Conservation (phyloP, 2,113 vertebrate genomes). For the Ammospiza nelsoni region DNA sequence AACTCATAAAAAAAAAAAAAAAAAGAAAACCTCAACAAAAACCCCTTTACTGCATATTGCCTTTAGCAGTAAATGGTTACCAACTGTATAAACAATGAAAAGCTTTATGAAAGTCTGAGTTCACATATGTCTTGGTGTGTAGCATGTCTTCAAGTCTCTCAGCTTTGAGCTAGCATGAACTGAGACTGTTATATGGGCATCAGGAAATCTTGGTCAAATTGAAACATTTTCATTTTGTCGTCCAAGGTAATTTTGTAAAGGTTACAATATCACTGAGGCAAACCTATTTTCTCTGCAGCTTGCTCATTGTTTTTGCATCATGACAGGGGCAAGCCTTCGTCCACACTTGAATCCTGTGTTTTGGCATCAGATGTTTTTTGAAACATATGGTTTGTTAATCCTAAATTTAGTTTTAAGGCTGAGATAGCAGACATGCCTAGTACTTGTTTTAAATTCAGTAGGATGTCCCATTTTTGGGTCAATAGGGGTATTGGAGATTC, state of each 20-base stretch:
- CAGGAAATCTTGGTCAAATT: not conserved
- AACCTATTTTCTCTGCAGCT: not conserved
- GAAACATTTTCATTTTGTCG: not conserved
- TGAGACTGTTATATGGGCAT: not conserved
- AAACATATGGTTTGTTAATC: not conserved
- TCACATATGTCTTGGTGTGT: slow-evolving; percentile 12
- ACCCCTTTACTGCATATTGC: not conserved
- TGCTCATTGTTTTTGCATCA: not conserved
- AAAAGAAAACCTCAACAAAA: not conserved
- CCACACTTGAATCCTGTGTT: not conserved
- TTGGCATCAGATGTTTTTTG: not conserved
- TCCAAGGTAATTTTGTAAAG: not conserved
- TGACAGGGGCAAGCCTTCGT: not conserved
- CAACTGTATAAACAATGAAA: slow-evolving; percentile 71
- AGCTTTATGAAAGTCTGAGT: slow-evolving; percentile 38
- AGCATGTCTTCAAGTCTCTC: slow-evolving; percentile 25
- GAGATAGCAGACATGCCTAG: not conserved
- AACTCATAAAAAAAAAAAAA: not conserved
- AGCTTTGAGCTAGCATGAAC: not conserved
- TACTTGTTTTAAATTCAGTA: not conserved
- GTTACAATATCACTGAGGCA: not conserved
- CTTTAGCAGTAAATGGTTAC: slow-evolving; percentile 61
- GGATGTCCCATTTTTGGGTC: not conserved
- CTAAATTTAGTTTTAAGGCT: not conserved
- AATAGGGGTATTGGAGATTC: not conserved